Evolutionary conservation across 2,888 invertebrate genomes (phyloP).

Genomic region (Beris chalybata): DNA sequence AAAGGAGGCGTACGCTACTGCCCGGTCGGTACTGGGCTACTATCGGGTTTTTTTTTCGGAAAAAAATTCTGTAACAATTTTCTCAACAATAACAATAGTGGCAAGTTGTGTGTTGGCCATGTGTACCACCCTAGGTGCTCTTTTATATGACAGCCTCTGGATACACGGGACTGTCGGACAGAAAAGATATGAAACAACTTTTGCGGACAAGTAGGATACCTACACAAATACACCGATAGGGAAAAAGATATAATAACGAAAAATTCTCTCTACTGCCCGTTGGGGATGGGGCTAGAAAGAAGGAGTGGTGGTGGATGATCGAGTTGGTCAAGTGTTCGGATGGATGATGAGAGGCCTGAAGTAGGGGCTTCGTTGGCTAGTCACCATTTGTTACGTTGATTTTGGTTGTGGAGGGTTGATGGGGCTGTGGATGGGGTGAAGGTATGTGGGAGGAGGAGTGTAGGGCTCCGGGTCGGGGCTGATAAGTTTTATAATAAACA

Average conservation of each 20-base stretch:
- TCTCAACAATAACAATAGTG: conserved; percentile 22
- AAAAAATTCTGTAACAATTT: conserved; percentile 27
- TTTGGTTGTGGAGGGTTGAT: not conserved
- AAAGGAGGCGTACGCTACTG: conserved; percentile 15
- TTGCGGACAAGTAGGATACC: conserved; percentile 28
- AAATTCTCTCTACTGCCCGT: conserved; percentile 6
- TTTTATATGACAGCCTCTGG: conserved; percentile 9
- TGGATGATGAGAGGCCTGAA: not conserved
- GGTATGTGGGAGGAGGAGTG: not conserved
- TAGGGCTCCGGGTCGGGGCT: not conserved
- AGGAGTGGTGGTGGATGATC: not conserved
- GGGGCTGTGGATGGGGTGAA: not conserved
- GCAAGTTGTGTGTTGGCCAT: conserved; percentile 24
- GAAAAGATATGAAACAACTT: conserved; percentile 28
- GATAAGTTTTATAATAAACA: conserved; percentile 37
- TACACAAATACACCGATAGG: not conserved
- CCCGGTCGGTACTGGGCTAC: conserved; percentile 15
- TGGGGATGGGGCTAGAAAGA: conserved; percentile 25
- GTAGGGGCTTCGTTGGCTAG: not conserved
- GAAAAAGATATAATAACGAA: too few relatives aligned
- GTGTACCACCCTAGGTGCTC: conserved; percentile 23
- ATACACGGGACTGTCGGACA: not conserved
- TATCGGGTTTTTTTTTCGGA: not conserved
- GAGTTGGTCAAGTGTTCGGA: conserved; percentile 5
- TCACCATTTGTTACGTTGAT: not conserved